phyloP scores from a whole-genome alignment of 2,888 invertebrate genomes.

The Spodoptera picta region DNA sequence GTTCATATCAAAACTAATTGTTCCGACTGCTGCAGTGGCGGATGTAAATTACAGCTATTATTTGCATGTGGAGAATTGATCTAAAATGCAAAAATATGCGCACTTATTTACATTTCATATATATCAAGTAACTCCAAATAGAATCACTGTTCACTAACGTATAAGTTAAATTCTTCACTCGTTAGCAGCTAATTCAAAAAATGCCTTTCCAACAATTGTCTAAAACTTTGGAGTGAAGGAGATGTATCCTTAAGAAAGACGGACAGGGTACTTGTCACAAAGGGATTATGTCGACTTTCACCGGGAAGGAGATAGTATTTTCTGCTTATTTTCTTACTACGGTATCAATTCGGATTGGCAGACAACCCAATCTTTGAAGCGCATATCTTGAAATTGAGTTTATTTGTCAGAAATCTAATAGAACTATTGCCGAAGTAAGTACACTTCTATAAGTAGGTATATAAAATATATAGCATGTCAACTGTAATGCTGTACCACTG shows the following conservation, averaged over 20 bases:
- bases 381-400: slow-evolving; percentile 9
- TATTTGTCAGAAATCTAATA: background rate
- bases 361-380: slow-evolving; percentile 8
- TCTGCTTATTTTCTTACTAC: slow-evolving; percentile 7
- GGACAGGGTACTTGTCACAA: slow-evolving; percentile 3
- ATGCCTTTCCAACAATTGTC: too few species aligned
- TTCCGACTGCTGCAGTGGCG: slow-evolving; percentile 11
- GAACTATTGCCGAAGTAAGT: too few species aligned
- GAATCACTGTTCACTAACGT: slow-evolving; percentile 6
- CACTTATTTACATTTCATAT: slow-evolving; percentile 24
- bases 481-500: too few species aligned
- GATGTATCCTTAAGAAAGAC: background rate
- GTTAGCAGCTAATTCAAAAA: slow-evolving; percentile 1
- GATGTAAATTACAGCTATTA: slow-evolving; percentile 38
- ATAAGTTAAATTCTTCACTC: slow-evolving; percentile 5
- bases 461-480: too few species aligned
- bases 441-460: too few species aligned
- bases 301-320: background rate
- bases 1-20: slow-evolving; percentile 27
- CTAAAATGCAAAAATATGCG: slow-evolving; percentile 33
- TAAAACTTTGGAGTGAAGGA: too few species aligned
- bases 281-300: slow-evolving; percentile 4
- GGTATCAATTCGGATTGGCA: slow-evolving; percentile 7
- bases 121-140: slow-evolving; percentile 5
- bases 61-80: slow-evolving; percentile 29